These are phyloP conservation scores for Nomada lathburiana DNA, from an alignment of 2,888 invertebrate species.

Conservation along the genomic window DNA sequence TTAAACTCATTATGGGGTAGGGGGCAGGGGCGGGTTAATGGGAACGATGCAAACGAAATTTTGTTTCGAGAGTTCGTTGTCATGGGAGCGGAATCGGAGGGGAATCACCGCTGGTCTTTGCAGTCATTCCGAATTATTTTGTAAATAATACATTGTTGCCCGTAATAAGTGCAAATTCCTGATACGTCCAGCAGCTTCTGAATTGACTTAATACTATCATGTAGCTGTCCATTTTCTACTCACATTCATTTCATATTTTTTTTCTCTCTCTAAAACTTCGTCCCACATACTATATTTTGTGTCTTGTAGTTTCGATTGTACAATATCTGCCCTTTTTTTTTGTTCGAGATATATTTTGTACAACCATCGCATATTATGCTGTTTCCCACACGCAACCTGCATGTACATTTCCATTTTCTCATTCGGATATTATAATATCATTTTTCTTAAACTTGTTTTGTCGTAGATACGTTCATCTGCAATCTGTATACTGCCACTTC, in stretches of 20 bases:
- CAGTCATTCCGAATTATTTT: conserved; percentile 59
- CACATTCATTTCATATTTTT: conserved; percentile 53
- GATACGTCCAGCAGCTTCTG: conserved; percentile 71
- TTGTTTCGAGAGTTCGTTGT: no score
- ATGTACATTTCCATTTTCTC: conserved; percentile 40
- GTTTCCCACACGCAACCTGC: conserved; percentile 47
- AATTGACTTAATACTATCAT: conserved; percentile 80
- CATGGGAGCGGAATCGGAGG: conserved; percentile 1
- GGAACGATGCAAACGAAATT: no score
- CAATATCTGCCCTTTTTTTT: conserved; percentile 53
- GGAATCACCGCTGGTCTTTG: conserved; percentile 72
- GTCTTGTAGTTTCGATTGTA: conserved; percentile 69
- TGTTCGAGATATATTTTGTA: conserved; percentile 61
- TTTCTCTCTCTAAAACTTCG: conserved; percentile 49
- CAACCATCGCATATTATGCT: conserved; percentile 62
- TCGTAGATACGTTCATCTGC: conserved; percentile 44
- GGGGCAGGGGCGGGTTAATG: no score
- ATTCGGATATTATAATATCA: conserved; percentile 58
- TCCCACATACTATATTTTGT: conserved; percentile 69
- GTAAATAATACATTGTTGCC: conserved; percentile 60
- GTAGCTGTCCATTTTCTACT: conserved; percentile 68
- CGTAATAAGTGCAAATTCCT: conserved; percentile 58
- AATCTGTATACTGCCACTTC: conserved; percentile 65
- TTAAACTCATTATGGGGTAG: no score
- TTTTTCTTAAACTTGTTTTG: conserved; percentile 37